Evolutionary conservation across 1,140 invertebrate genomes (phyloP), one percentile per base, ranked within the genome.

Genomic region (Sycobia sp.): DNA sequence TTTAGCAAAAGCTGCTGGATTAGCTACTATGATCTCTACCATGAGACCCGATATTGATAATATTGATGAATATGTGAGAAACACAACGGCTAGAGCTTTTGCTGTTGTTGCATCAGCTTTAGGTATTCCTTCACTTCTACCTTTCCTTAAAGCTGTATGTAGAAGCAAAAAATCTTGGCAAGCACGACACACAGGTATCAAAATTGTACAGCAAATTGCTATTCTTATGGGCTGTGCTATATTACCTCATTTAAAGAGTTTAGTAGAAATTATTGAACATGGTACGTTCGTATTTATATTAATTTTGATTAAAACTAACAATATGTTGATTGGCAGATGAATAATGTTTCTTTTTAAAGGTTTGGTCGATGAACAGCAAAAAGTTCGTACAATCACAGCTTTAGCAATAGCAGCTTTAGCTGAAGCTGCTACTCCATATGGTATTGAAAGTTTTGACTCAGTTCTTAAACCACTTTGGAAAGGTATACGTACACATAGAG

Each of bases 21-120:
- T 99, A 25, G 98, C 98, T 0, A 99, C 98, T 9, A 99, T 99
- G 98, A 99, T 99, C 72, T 99, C 97, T 0, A 99, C 97, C 0
- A 99, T 99, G 98, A 87, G 98, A 81, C 98, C 98, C 4, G 98
- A 99, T 85, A 99, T 99, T 76, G 98, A 99, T 78, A 99, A 99
- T 77, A 98, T 99, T 72, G 98, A 99, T 82, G 98, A 99, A 83
- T 99, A 99, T 71, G 98, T 99, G 0, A 85, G 98, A 77, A 99
- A 99, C 79, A 99, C 98, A 0, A 99, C 98, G 10, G 97, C 98
- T 2, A 85, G 98, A 72, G 98, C 98, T 0, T 99, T 99, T 82
- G 98, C 98, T 39, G 97, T 99, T 0, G 98, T 99, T 1, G 98
- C 98, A 0, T 99, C 97, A 10, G 97, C 98, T 58, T 84, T 99